These are phyloP conservation scores for Clistopyga incitator DNA, from an alignment of 2,888 invertebrate species.

Conservation along the genomic window DNA sequence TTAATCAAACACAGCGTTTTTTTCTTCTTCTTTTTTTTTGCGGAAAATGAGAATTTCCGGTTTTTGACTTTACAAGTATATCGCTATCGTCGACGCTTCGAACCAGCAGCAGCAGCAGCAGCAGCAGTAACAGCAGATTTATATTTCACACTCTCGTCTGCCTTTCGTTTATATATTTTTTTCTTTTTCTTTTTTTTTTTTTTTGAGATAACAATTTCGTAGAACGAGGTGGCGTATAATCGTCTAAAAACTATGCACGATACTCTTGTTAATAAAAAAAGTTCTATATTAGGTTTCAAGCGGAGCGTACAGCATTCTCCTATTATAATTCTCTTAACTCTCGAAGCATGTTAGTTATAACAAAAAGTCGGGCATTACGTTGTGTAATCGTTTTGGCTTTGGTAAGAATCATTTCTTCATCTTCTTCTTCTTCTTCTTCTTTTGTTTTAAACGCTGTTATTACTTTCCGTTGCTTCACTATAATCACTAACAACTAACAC, in stretches of 20 bases:
- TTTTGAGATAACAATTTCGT: slow-evolving; percentile 51
- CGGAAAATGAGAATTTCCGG: slow-evolving; percentile 1
- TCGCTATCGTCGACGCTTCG: slow-evolving; percentile 14
- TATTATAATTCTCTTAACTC: slow-evolving; percentile 40
- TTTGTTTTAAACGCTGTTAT: slow-evolving; percentile 28
- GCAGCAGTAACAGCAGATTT: slow-evolving; percentile 14
- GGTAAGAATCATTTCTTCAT: slow-evolving; percentile 66
- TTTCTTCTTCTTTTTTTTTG: slow-evolving; percentile 15
- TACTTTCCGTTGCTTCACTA: slow-evolving; percentile 14
- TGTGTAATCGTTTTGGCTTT: slow-evolving; percentile 68
- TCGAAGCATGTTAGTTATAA: slow-evolving; percentile 66
- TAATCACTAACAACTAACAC: slow-evolving; percentile 44
- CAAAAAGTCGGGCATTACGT: slow-evolving; percentile 61
- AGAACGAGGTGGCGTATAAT: slow-evolving; percentile 46
- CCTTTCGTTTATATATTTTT: slow-evolving; percentile 30
- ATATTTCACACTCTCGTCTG: slow-evolving; percentile 13
- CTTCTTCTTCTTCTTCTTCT: no score
- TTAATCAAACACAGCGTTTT: slow-evolving; percentile 26
- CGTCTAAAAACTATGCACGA: slow-evolving; percentile 53
- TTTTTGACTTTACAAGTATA: not conserved
- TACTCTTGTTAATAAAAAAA: slow-evolving; percentile 40
- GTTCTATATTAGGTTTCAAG: slow-evolving; percentile 53
- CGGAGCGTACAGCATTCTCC: slow-evolving; percentile 59
- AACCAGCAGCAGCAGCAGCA: slow-evolving; percentile 7
- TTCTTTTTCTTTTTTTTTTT: slow-evolving; percentile 43